Conservation (phyloP, 1,140 invertebrate genomes). For the Drosophila miranda region DNA sequence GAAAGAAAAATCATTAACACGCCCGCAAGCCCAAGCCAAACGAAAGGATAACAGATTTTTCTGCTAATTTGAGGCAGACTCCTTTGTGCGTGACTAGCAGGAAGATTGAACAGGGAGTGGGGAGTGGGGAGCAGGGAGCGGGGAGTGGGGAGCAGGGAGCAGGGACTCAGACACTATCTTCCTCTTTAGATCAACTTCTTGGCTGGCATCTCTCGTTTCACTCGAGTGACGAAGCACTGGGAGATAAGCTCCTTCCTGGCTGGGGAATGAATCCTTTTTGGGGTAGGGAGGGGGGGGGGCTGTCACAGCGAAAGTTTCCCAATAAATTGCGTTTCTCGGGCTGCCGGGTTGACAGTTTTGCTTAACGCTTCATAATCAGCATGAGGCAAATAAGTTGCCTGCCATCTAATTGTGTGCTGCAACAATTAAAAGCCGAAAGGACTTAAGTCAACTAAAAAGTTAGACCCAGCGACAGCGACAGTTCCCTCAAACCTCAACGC, state of each 20-base stretch:
- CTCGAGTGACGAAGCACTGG: slow-evolving; percentile 73
- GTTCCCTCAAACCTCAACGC: too few species aligned
- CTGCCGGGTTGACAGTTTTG: slow-evolving; percentile 80
- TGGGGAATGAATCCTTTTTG: slow-evolving; percentile 31
- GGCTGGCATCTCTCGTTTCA: slow-evolving; percentile 58
- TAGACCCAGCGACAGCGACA: slow-evolving; percentile 3
- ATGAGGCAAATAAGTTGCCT: slow-evolving; percentile 81
- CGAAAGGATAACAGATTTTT: slow-evolving; percentile 82
- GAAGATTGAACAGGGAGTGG: too few species aligned
- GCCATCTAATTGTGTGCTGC: slow-evolving; percentile 75
- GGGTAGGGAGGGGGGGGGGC: background rate
- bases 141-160: background rate
- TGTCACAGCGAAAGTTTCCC: slow-evolving; percentile 60
- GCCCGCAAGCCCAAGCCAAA: slow-evolving; percentile 81
- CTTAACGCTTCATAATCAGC: slow-evolving; percentile 82
- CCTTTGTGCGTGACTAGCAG: slow-evolving; percentile 78
- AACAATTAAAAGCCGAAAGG: slow-evolving; percentile 71
- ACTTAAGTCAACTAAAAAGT: slow-evolving; percentile 56
- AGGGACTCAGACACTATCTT: slow-evolving; percentile 61
- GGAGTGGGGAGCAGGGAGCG: too few species aligned
- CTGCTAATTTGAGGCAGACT: slow-evolving; percentile 81
- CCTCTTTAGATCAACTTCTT: slow-evolving; percentile 72
- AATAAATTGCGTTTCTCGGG: slow-evolving; percentile 80
- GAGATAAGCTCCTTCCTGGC: slow-evolving; percentile 63
- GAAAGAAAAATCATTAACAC: slow-evolving; percentile 80